These are phyloP conservation scores for Galaxias olidus DNA, from an alignment of 2,797 vertebrate genomes.

Conservation along the genomic window DNA sequence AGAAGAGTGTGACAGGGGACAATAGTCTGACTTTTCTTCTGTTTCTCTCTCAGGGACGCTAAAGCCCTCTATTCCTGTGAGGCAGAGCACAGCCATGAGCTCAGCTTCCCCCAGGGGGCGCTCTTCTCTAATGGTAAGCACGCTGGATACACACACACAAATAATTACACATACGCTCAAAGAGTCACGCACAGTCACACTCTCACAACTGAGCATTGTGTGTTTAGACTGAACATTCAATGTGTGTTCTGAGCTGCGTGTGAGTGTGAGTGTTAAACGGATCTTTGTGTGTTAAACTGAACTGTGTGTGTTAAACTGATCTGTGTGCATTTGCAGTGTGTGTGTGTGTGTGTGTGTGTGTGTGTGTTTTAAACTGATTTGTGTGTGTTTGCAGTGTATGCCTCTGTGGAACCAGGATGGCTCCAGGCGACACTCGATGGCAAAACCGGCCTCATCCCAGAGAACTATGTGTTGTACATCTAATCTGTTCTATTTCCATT, in stretches of 20 bases:
- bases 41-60: slow-evolving; percentile 80
- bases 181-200: neutral
- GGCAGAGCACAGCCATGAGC: slow-evolving; percentile 96
- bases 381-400: slow-evolving; percentile 80
- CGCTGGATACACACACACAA: neutral
- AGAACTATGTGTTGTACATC: slow-evolving; percentile 92
- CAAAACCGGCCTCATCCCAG: slow-evolving; percentile 94
- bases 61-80: slow-evolving; percentile 98
- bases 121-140: slow-evolving; percentile 90
- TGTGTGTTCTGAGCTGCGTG: too few species aligned
- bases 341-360: slow-evolving; percentile 26
- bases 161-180: neutral
- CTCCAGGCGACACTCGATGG: slow-evolving; percentile 95
- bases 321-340: slow-evolving; percentile 79
- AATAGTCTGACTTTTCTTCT: slow-evolving; percentile 16
- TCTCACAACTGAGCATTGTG: slow-evolving; percentile 1
- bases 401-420: slow-evolving; percentile 98
- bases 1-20: too few species aligned
- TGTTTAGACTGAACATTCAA: too few species aligned
- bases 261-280: too few species aligned
- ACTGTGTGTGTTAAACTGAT: too few species aligned
- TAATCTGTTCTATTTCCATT: too few species aligned
- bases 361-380: neutral
- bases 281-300: slow-evolving; percentile 7
- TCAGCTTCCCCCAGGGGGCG: slow-evolving; percentile 96